Base-by-base conservation (phyloP, 2,797 vertebrate genomes). In the Sphenodon punctatus region DNA sequence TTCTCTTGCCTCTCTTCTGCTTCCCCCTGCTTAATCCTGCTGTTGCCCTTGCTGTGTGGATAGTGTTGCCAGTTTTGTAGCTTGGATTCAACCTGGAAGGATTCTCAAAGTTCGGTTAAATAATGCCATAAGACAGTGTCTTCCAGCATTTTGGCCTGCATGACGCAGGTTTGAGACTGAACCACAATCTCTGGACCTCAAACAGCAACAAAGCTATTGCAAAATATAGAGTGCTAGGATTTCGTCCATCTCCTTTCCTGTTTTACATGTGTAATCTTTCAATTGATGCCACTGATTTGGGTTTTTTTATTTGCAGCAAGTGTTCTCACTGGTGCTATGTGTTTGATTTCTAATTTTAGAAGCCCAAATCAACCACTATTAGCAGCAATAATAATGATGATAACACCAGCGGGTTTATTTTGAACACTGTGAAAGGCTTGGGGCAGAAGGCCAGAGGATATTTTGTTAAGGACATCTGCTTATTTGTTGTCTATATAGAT, bases 401-500 rank as follows among this genome's bases (percentile, higher is more conserved):
- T 75, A 19, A 63, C 68, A 71, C 66, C 51, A 49, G n/a, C n/a
- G 85, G 48, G 79, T 78, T 86, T 78, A 59, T 93, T 91, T 89
- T 77, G 36, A 80, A 74, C 86, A 86, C 55, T 56, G 59, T 53
- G 78, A 92, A 88, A 87, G 82, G 93, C 90, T 86, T 36, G 32
- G 92, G 87, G 87, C 89, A 91, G 80, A 76, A 77, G 88, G 86
- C 88, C 92, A 89, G 88, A 92, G 84, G 75, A 76, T 94, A 68
- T 93, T 94, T 96, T 96, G 95, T n/a, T 93, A 86, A 84, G 92
- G 90, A 95, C 88, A 94, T 95, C 93, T 85, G 72, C 93, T 85
- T 94, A 88, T 94, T 94, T 93, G 86, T 93, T 93, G 95, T 95
- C 92, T 84, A 68, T 86, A 90, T 93, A 95, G 91, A 94, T 72